phyloP scores from a whole-genome alignment of 2,888 invertebrate genomes.

The Tenthredo amoena region DNA sequence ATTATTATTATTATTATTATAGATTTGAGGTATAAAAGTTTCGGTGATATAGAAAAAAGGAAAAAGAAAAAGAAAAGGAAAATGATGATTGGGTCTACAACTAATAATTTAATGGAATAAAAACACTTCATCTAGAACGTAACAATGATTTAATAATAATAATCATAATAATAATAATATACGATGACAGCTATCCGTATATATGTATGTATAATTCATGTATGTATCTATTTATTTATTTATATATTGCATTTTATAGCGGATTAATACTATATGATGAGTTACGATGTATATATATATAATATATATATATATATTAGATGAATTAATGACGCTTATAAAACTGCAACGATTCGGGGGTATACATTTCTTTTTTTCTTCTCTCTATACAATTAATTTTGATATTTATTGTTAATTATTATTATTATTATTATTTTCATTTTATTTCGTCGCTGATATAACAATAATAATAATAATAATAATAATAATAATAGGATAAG shows the following conservation, averaged over 20 bases:
- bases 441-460: background rate
- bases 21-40: background rate
- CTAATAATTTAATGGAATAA: background rate
- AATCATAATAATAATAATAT: conserved; percentile 18
- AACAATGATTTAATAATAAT: conserved; percentile 47
- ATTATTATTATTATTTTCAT: background rate
- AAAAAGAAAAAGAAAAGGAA: background rate
- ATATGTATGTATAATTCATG: conserved; percentile 19
- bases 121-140: conserved; percentile 36
- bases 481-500: background rate
- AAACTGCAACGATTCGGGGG: conserved; percentile 53
- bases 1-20: background rate
- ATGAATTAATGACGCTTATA: conserved; percentile 16
- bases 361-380: conserved; percentile 41
- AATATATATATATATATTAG: background rate
- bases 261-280: background rate
- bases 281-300: background rate
- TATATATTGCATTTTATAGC: background rate
- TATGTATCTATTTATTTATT: conserved; percentile 11
- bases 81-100: background rate
- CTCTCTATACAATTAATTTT: background rate
- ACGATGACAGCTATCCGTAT: conserved; percentile 19
- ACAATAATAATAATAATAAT: background rate
- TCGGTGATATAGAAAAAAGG: background rate
- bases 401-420: background rate